A percentile compares a stretch with the other conserved stretches of the same genome.
phyloP scores from a whole-genome alignment of 2,888 invertebrate genomes.

The Sepiola atlantica region DNA sequence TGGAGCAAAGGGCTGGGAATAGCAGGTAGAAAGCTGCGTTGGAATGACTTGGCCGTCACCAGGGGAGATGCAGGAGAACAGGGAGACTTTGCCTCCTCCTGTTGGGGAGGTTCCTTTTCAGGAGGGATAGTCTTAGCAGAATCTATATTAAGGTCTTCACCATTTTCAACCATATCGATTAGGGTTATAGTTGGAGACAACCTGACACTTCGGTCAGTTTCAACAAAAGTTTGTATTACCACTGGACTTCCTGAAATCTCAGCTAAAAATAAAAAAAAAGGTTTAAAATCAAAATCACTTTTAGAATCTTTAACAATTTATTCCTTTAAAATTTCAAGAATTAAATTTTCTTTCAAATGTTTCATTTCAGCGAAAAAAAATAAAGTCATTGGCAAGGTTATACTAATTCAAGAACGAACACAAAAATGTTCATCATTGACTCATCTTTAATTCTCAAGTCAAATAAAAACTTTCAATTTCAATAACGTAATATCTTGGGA shows the following conservation, averaged over 20 bases:
- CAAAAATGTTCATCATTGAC: no score
- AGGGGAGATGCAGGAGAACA: not conserved
- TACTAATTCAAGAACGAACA: no score
- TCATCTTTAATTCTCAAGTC: no score
- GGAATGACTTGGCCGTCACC: not conserved
- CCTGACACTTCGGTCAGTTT: not conserved
- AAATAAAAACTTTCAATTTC: no score
- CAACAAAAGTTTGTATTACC: not conserved
- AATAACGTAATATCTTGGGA: no score
- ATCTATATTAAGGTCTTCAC: not conserved
- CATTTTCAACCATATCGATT: not conserved
- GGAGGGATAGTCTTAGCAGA: not conserved
- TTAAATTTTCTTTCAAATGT: no score
- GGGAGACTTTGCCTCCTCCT: not conserved
- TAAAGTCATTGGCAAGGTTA: no score
- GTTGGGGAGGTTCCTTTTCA: not conserved
- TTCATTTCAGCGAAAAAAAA: no score
- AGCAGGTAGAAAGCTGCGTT: constrained; percentile 60
- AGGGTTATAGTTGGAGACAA: not conserved
- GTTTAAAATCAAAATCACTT: no score
- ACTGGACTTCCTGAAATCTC: not conserved
- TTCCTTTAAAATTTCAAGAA: no score
- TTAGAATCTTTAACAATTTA: no score
- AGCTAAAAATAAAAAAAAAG: not conserved
- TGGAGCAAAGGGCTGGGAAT: constrained; percentile 67